These are phyloP conservation scores for Sepioteuthis lessoniana DNA, from an alignment of 2,888 invertebrate genomes.

Conservation along the genomic window DNA sequence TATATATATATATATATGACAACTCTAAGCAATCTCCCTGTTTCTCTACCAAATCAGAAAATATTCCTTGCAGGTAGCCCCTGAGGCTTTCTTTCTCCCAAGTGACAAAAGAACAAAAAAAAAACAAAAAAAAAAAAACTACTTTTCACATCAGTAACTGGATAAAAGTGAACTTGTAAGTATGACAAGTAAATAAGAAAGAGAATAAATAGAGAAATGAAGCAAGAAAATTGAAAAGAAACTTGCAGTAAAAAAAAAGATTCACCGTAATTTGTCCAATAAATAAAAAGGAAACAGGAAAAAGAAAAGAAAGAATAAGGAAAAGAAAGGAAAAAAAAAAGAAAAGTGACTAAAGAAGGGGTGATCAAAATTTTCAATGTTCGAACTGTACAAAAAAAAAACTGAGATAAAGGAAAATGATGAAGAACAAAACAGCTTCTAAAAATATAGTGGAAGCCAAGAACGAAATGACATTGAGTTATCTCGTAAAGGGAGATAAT, in stretches of 20 bases:
- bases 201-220: neutral
- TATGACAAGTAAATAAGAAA: neutral
- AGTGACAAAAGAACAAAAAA: no score
- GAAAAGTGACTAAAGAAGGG: neutral
- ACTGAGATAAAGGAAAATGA: neutral
- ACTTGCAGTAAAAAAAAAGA: neutral
- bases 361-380: no score
- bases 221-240: neutral
- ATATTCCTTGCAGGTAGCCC: neutral
- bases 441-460: neutral
- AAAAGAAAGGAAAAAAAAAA: neutral
- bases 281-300: neutral
- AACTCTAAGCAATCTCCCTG: neutral
- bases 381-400: neutral
- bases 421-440: neutral
- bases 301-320: neutral
- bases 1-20: no score
- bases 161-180: neutral
- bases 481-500: conserved; percentile 23
- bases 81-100: neutral
- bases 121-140: no score
- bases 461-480: neutral
- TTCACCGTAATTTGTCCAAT: neutral
- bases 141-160: neutral
- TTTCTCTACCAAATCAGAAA: neutral